Conservation (phyloP, 2,888 invertebrate genomes). For the Dryomyza anilis region DNA sequence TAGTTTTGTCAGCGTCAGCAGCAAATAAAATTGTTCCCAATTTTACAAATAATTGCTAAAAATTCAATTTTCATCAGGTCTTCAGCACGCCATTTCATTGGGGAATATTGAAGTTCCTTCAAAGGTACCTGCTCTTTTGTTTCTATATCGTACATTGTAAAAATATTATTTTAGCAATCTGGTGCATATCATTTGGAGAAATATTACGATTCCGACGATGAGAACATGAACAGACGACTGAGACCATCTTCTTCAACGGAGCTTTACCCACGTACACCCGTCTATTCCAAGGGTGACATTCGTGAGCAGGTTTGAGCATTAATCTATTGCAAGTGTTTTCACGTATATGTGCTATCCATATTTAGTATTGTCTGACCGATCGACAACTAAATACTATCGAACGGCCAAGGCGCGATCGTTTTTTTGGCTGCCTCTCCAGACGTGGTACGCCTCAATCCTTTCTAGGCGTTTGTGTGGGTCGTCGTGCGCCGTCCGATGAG, state of each 20-base stretch:
- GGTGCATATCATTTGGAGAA: slow-evolving; percentile 60
- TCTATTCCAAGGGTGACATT: slow-evolving; percentile 84
- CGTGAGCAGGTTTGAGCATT: slow-evolving; percentile 71
- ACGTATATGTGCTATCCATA: not conserved
- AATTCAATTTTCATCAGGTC: slow-evolving; percentile 31
- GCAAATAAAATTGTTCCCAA: not conserved
- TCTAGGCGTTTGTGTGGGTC: slow-evolving; percentile 84
- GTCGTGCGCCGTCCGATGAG: slow-evolving; percentile 86
- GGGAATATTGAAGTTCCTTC: slow-evolving; percentile 60
- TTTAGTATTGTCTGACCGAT: slow-evolving; percentile 84
- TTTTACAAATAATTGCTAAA: not conserved
- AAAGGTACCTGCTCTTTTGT: slow-evolving; percentile 44
- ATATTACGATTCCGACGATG: slow-evolving; percentile 82
- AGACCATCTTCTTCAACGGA: slow-evolving; percentile 64
- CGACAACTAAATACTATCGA: slow-evolving; percentile 82
- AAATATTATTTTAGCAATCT: slow-evolving; percentile 39
- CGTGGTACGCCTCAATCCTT: slow-evolving; percentile 66
- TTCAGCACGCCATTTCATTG: slow-evolving; percentile 61
- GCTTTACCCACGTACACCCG: slow-evolving; percentile 58
- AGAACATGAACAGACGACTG: slow-evolving; percentile 72
- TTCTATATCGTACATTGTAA: not conserved
- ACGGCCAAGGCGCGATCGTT: slow-evolving; percentile 64
- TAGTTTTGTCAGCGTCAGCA: too few species aligned
- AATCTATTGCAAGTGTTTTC: not conserved
- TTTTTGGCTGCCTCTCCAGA: slow-evolving; percentile 83